Evolutionary conservation across 1,140 invertebrate species (phyloP), one percentile per base, ranked within the genome.

Genomic region (Helicoverpa zea): DNA sequence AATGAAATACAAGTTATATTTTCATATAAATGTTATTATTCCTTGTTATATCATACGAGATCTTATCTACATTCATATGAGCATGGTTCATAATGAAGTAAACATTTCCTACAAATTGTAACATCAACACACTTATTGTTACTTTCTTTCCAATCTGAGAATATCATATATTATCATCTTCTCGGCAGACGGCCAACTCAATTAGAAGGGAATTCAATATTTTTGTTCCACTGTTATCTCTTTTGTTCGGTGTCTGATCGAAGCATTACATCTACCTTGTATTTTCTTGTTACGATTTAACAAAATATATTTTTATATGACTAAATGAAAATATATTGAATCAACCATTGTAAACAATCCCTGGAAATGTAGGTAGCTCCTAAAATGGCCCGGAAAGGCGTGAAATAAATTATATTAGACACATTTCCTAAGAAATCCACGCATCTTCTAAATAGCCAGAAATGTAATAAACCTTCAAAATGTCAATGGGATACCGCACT

Each of bases 111-210:
- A 66, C 63, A 66, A 66, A 66, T 16, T 66, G 63, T 66, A 16
- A 58, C 63, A 47, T 66, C 63, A 43, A 66, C 35, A 66, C 43
- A 47, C 14, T 64, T 66, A 66, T 43, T 47, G 63, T 66, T 66
- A 66, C 63, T 66, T 47, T 66, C n/a, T 47, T 66, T 66, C 35
- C 35, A n/a, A 30, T 66, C 43, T n/a, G 63, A 66, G 63, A 47
- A 66, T 12, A 66, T 30, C 63, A 66, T n/a, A 66, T n/a, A n/a
- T n/a, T n/a, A n/a, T n/a, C n/a, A n/a, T 47, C 14, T 16, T 47
- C 43, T 66, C 43, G 63, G 63, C 30, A 66, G n/a, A 43, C 10
- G 7, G 30, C 63, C 63, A 66, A 66, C 63, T 66, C 63, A 66
- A 47, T 66, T 66, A 66, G 14, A 66, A 35, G 16, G 14, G 10